Percentiles rank a stretch among this genome's conserved stretches.
Evolutionary conservation across 2,888 invertebrate species (phyloP).

Genomic region (Agrotis exclamationis): DNA sequence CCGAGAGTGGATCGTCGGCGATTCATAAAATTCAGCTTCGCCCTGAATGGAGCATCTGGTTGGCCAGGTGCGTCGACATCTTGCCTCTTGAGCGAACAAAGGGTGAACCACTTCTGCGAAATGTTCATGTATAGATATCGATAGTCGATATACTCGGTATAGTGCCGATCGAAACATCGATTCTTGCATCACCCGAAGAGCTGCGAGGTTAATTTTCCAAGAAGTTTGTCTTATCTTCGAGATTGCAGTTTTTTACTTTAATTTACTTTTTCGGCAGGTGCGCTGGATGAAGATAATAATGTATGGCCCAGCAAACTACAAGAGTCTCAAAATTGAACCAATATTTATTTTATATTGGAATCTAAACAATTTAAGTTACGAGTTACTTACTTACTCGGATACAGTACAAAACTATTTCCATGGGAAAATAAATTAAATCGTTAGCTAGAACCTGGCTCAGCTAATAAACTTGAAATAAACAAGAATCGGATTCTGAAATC

Average conservation of each 20-base stretch:
- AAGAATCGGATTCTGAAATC: conserved; percentile 55
- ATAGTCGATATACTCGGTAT: conserved; percentile 65
- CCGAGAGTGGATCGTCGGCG: conserved; percentile 75
- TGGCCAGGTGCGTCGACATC: conserved; percentile 82
- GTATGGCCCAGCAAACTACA: not conserved
- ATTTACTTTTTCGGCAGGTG: conserved; percentile 45
- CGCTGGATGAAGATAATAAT: conserved; percentile 15
- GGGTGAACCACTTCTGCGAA: conserved; percentile 74
- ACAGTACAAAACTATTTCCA: not conserved
- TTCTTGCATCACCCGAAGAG: conserved; percentile 42
- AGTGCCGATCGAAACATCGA: conserved; percentile 38
- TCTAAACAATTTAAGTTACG: not conserved
- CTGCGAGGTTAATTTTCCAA: conserved; percentile 29
- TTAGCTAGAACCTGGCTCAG: conserved; percentile 43
- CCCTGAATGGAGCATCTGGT: conserved; percentile 86
- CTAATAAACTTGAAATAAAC: conserved; percentile 58
- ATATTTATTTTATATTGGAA: not conserved
- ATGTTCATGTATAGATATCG: conserved; percentile 60
- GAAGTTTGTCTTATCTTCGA: conserved; percentile 42
- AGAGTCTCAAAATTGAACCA: not conserved
- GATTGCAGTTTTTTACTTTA: conserved; percentile 35
- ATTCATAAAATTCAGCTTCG: conserved; percentile 87
- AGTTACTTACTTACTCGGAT: conserved; percentile 8
- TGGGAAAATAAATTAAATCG: conserved; percentile 43
- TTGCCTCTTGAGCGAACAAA: conserved; percentile 76